phyloP scores from a whole-genome alignment of 2,888 invertebrate genomes.

The Quadriops clusia region DNA sequence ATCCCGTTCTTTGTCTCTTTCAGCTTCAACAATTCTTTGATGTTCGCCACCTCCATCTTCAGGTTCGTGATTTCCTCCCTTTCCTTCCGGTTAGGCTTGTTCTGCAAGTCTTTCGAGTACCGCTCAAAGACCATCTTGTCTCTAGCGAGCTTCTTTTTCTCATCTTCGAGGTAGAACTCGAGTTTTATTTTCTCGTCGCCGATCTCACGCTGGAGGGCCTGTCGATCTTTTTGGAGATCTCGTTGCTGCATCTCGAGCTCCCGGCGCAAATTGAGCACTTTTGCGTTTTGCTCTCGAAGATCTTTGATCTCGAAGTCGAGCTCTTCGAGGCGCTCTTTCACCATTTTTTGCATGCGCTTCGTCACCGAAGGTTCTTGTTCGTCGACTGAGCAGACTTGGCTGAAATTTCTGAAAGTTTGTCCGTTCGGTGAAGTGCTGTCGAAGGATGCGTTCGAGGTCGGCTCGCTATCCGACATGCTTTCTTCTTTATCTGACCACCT shows the following conservation, averaged over 20 bases:
- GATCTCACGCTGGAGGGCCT: constrained; percentile 41
- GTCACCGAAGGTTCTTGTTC: too few species aligned
- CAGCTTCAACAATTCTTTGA: constrained; percentile 55
- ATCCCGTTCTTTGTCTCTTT: constrained; percentile 64
- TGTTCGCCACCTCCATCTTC: constrained; percentile 50
- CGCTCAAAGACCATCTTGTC: constrained; percentile 42
- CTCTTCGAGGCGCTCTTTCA: too few species aligned
- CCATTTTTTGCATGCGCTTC: constrained; percentile 48
- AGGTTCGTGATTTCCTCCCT: constrained; percentile 55
- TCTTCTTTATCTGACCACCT: constrained; percentile 12
- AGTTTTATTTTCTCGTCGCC: constrained; percentile 54
- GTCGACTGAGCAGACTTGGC: too few species aligned
- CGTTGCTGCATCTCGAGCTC: constrained; percentile 39
- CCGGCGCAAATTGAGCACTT: constrained; percentile 33
- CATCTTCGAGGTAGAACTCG: constrained; percentile 48
- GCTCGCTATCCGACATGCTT: too few species aligned
- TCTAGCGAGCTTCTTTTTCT: constrained; percentile 48
- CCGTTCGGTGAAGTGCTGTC: too few species aligned
- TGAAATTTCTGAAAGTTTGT: too few species aligned
- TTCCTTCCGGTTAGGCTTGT: constrained; percentile 53
- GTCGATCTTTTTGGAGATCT: constrained; percentile 43
- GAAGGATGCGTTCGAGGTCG: too few species aligned
- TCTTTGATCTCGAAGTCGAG: constrained; percentile 51
- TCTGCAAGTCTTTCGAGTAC: constrained; percentile 56
- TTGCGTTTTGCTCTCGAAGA: constrained; percentile 42